These are phyloP conservation scores for Spea multiplicata DNA, from an alignment of 2,113 vertebrate species.

Conservation along the genomic window DNA sequence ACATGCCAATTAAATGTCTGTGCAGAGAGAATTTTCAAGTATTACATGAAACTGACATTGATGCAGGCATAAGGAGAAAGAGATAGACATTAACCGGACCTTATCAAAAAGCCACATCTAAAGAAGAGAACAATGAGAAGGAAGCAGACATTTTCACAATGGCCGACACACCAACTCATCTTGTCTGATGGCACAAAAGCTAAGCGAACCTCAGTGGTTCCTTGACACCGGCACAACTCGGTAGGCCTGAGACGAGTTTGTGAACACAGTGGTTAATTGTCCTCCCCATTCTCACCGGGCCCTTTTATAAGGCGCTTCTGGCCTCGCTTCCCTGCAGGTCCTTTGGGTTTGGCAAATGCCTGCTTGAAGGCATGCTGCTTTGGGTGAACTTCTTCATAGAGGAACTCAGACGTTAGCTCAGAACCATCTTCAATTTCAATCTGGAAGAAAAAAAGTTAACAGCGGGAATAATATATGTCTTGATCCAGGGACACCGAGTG, in stretches of 20 bases:
- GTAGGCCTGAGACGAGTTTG: constrained; percentile 42
- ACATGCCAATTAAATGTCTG: not conserved
- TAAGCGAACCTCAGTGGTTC: constrained; percentile 7
- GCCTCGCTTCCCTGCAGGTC: constrained; percentile 89
- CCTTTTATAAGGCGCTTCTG: constrained; percentile 93
- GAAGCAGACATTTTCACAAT: constrained; percentile 30
- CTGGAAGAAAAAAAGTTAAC: constrained; percentile 57
- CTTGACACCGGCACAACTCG: not conserved
- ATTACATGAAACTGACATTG: constrained; percentile 2
- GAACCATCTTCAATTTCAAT: constrained; percentile 92
- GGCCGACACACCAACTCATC: not conserved
- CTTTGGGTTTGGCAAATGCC: constrained; percentile 93
- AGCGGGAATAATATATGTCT: not conserved
- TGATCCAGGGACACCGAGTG: no score
- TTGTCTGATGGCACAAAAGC: not conserved
- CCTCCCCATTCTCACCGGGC: constrained; percentile 84
- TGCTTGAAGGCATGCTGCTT: constrained; percentile 93
- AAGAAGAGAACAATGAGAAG: constrained; percentile 45
- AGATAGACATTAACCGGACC: not conserved
- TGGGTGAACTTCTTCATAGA: constrained; percentile 95
- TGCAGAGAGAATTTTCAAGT: not conserved
- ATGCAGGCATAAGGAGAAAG: not conserved
- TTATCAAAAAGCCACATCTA: constrained; percentile 27
- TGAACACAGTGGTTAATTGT: constrained; percentile 71
- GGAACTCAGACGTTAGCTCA: constrained; percentile 86